These are phyloP conservation scores for Babyrousa celebensis DNA, from an alignment of 2,797 vertebrate species.

Conservation along the genomic window DNA sequence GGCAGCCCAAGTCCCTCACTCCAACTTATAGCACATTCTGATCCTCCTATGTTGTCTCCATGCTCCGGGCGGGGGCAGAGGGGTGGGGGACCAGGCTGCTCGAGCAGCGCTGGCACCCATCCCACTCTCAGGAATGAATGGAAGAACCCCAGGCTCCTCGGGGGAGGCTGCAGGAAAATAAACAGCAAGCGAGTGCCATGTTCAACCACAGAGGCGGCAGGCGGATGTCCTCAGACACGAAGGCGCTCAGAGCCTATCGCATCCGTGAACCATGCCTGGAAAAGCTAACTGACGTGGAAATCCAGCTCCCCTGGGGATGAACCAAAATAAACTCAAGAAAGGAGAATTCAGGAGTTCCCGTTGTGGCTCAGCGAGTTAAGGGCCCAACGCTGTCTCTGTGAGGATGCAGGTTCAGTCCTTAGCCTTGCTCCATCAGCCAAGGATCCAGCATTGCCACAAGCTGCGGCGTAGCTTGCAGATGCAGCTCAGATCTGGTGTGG, in stretches of 20 bases:
- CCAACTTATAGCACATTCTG: conserved; percentile 6
- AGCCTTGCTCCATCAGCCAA: too few species aligned
- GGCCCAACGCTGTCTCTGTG: too few species aligned
- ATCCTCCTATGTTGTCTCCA: background rate
- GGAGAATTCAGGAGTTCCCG: background rate
- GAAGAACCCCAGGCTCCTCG: background rate
- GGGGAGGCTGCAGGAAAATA: background rate
- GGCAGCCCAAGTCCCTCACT: conserved; percentile 62
- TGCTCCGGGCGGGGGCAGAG: background rate
- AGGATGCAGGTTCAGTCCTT: too few species aligned
- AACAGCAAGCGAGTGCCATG: background rate
- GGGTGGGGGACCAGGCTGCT: background rate
- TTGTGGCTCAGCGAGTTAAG: too few species aligned
- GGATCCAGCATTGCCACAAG: too few species aligned
- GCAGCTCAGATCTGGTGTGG: too few species aligned
- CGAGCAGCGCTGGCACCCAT: background rate
- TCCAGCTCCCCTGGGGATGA: background rate
- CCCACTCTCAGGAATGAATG: background rate
- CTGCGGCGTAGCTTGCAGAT: too few species aligned
- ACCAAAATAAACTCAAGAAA: background rate
- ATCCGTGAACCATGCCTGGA: background rate
- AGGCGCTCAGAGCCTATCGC: background rate
- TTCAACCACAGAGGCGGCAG: background rate
- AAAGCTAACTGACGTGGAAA: background rate
- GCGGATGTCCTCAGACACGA: background rate